A percentile compares a stretch with the other conserved stretches of the same genome.
Conservation (phyloP, 2,797 vertebrate species). For the Cyclura pinguis region DNA sequence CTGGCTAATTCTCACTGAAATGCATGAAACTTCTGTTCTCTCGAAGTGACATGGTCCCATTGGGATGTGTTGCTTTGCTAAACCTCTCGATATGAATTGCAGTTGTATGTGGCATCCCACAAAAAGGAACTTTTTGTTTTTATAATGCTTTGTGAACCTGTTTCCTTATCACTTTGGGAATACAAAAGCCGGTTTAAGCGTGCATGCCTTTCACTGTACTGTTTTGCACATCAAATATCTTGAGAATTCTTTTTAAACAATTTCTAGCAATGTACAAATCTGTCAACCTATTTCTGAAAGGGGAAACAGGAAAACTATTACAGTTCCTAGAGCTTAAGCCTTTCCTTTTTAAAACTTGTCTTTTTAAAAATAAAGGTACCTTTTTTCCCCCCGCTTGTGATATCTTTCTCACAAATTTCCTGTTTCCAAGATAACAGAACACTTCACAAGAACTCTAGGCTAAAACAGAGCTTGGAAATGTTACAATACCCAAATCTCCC, state of each 20-base stretch:
- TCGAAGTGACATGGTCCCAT: not conserved
- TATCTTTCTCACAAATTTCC: not conserved
- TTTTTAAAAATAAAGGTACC: not conserved
- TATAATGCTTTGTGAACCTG: not conserved
- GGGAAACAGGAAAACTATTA: not conserved
- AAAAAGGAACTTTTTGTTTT: not conserved
- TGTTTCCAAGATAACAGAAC: not conserved
- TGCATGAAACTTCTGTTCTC: not conserved
- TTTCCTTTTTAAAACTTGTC: not conserved
- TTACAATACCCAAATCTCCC: too few species aligned
- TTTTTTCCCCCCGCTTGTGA: not conserved
- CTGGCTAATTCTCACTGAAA: not conserved
- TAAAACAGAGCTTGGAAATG: not conserved
- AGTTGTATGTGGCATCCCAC: not conserved
- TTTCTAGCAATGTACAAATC: conserved; percentile 16
- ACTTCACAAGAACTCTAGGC: not conserved
- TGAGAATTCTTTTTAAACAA: conserved; percentile 10
- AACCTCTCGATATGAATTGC: not conserved
- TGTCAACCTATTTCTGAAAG: conserved; percentile 36
- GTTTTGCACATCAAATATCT: not conserved
- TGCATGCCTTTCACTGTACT: not conserved
- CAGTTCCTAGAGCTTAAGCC: not conserved
- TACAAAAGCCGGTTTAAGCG: not conserved
- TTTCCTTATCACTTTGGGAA: not conserved
- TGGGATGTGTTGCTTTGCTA: not conserved